phyloP scores from a whole-genome alignment of 2,888 invertebrate genomes.

The Cheiracanthium punctorium region DNA sequence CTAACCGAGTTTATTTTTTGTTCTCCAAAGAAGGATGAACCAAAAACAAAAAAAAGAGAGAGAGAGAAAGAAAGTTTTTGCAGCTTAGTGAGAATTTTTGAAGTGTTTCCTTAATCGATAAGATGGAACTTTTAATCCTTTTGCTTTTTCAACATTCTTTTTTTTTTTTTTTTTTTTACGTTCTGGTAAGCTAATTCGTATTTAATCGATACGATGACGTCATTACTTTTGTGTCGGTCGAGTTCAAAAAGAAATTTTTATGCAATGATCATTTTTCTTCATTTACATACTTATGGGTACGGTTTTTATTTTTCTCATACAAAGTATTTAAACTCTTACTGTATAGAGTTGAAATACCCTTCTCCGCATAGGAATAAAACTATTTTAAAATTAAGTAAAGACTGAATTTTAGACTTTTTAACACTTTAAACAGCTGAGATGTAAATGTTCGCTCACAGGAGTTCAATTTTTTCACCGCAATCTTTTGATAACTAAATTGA shows the following conservation, averaged over 20 bases:
- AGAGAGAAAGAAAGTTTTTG: constrained; percentile 19
- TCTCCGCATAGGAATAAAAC: too few relatives aligned
- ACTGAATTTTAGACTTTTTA: too few relatives aligned
- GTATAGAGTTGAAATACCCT: too few relatives aligned
- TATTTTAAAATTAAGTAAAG: too few relatives aligned
- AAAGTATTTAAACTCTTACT: too few relatives aligned
- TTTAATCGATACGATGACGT: constrained; percentile 43
- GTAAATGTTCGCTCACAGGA: too few relatives aligned
- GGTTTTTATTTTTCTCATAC: too few relatives aligned
- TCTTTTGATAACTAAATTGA: too few relatives aligned
- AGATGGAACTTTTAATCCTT: constrained; percentile 39
- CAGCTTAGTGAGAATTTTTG: constrained; percentile 50
- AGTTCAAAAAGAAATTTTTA: not conserved
- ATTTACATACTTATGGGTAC: not conserved
- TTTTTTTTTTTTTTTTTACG: not conserved
- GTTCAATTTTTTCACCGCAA: too few relatives aligned
- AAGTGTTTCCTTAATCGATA: constrained; percentile 55
- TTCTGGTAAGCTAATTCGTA: constrained; percentile 39
- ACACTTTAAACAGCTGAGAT: too few relatives aligned
- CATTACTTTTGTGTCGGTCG: not conserved
- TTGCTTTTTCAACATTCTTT: constrained; percentile 18
- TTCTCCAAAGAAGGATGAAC: not conserved
- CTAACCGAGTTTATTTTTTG: not conserved
- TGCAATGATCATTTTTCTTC: not conserved
- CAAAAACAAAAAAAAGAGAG: too few relatives aligned